phyloP scores from a whole-genome alignment of 1,140 invertebrate genomes.

The Plectrocnemia conspersa region DNA sequence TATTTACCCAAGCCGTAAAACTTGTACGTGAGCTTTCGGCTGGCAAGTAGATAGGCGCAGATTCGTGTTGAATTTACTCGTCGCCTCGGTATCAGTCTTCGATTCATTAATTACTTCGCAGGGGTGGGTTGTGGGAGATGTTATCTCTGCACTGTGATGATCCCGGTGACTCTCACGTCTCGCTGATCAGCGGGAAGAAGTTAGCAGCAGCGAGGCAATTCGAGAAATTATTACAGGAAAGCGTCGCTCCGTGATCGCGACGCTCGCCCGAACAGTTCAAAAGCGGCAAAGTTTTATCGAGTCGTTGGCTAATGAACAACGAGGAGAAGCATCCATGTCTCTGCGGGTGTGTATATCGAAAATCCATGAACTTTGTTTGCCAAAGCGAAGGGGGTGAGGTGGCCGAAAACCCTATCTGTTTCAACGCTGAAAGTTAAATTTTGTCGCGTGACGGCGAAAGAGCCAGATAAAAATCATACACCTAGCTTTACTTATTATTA shows the following conservation, averaged over 20 bases:
- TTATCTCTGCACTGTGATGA: conserved; percentile 12
- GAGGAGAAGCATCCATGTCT: neutral
- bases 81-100: no score
- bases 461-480: neutral
- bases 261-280: conserved; percentile 2
- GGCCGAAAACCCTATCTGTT: neutral
- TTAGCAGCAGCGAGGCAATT: conserved; percentile 7
- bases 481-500: neutral
- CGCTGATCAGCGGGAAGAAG: conserved; percentile 11
- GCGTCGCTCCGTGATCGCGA: conserved; percentile 18
- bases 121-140: no score
- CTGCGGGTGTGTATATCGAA: conserved; percentile 10
- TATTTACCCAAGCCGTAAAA: no score
- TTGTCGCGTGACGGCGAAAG: neutral
- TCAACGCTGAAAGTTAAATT: neutral
- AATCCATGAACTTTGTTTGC: conserved; percentile 5
- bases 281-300: conserved; percentile 24
- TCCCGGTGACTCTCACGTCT: conserved; percentile 22
- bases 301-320: conserved; percentile 24
- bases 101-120: no score
- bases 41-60: no score
- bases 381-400: neutral
- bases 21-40: no score
- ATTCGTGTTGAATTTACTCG: no score
- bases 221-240: conserved; percentile 27